phyloP scores from a whole-genome alignment of 2,888 invertebrate species.

The Oscheius sp. region DNA sequence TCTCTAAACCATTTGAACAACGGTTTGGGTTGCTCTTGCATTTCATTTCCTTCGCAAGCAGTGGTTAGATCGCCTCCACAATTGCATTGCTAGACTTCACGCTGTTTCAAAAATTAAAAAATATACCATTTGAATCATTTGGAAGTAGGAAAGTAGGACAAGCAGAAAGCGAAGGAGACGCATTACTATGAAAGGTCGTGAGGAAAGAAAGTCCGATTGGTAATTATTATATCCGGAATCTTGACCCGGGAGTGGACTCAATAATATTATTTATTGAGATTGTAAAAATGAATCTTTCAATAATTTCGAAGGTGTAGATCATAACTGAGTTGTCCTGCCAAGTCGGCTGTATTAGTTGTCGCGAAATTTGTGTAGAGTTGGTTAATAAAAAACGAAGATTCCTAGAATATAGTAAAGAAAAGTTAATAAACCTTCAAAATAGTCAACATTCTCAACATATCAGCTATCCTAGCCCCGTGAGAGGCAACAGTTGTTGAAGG shows the following conservation, averaged over 20 bases:
- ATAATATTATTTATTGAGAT: background rate
- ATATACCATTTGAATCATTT: too few species aligned
- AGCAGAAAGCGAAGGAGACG: background rate
- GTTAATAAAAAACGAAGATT: background rate
- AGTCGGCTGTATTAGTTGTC: background rate
- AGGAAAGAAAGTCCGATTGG: background rate
- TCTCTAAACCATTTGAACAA: background rate
- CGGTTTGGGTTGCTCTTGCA: too few species aligned
- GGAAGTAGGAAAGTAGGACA: too few species aligned
- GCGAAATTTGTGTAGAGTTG: background rate
- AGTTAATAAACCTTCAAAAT: background rate
- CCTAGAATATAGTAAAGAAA: background rate
- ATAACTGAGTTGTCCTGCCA: slow-evolving; percentile 2
- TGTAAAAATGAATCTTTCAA: background rate
- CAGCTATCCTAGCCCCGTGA: background rate
- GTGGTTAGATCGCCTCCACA: too few species aligned
- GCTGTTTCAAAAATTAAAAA: too few species aligned
- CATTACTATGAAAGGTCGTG: background rate
- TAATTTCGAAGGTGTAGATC: slow-evolving; percentile 7
- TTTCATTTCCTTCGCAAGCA: too few species aligned
- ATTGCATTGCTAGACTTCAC: too few species aligned
- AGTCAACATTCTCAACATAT: background rate
- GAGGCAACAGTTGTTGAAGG: background rate
- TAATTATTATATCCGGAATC: slow-evolving; percentile 6
- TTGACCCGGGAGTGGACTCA: background rate